These are phyloP conservation scores for Canis aureus DNA, from an alignment of 2,113 vertebrate species.

Conservation along the genomic window DNA sequence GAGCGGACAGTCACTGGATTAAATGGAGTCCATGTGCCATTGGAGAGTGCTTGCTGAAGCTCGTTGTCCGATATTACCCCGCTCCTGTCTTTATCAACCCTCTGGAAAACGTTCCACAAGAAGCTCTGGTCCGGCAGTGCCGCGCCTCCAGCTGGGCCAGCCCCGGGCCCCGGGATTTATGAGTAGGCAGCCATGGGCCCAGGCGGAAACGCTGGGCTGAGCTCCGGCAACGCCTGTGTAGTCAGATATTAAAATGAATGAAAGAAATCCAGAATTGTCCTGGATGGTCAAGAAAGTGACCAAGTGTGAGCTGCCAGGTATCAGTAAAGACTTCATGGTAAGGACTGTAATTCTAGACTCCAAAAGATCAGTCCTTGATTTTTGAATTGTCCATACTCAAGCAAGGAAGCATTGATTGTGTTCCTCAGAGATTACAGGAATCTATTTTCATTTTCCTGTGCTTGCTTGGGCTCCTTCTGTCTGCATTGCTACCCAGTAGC, in stretches of 20 bases:
- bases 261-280: not conserved
- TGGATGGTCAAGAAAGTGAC: not conserved
- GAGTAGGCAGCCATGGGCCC: constrained; percentile 75
- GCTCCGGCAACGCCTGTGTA: not conserved
- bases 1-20: constrained; percentile 96
- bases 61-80: constrained; percentile 97
- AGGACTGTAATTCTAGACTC: not conserved
- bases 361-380: not conserved
- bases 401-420: not conserved
- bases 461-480: not conserved
- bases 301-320: not conserved
- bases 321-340: not conserved
- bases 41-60: constrained; percentile 98
- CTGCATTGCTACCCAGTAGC: not conserved
- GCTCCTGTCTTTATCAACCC: constrained; percentile 97
- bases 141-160: constrained; percentile 58
- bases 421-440: not conserved
- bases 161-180: constrained; percentile 68
- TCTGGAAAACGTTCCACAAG: constrained; percentile 90
- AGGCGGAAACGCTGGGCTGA: fast-evolving
- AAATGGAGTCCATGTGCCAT: constrained; percentile 97
- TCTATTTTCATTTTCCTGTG: not conserved
- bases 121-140: constrained; percentile 84
- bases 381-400: not conserved
- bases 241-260: not conserved